Evolutionary conservation across 1,140 invertebrate species (phyloP), one percentile per base, ranked within the genome.

Genomic region (Pectinophora gossypiella): DNA sequence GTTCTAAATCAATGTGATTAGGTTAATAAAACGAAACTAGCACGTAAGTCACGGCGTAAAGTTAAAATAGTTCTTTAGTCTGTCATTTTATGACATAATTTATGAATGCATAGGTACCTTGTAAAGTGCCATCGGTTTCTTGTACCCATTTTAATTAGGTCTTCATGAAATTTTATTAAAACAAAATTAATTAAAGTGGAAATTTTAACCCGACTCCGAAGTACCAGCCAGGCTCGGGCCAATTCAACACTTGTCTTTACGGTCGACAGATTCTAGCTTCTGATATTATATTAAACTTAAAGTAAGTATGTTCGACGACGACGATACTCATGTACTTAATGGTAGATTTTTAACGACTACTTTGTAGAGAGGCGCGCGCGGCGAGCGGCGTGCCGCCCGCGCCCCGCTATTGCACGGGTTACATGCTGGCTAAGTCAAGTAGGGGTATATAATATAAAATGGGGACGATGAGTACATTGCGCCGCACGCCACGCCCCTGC

Each of bases 1-100:
- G 81, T 86, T 86, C 83, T 86, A 86, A 86, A 86, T 83, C 72
- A 56, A 85, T 85, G 81, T 86, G 83, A 86, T 86, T 86, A 85
- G 79, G 61, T 71, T 80, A 74, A 66, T 68, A 72, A 71, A 76
- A 77, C 69, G 72, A 82, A 79, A 72, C 36, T 85, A 82, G 69
- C 52, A 19, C 68, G 35, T 86, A 86, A 83, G 83, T 78, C 79
- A 86, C 80, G 74, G 78, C 74, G 72, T 86, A 84, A 84, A 70
- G 52, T 75, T 71, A 74, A 64, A 42, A 76, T 81, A 84, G 74
- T 68, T 75, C 69, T 76, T 78, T 86, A 81, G 78, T 78, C 75
- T 72, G 77, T 83, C 80, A 80, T 84, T 77, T 80, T 86, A 80
- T 85, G 80, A 83, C 78, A 62, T 78, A 75, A 78, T 72, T 77